phyloP scores from a whole-genome alignment of 2,113 vertebrate genomes.

The Coturnix japonica region DNA sequence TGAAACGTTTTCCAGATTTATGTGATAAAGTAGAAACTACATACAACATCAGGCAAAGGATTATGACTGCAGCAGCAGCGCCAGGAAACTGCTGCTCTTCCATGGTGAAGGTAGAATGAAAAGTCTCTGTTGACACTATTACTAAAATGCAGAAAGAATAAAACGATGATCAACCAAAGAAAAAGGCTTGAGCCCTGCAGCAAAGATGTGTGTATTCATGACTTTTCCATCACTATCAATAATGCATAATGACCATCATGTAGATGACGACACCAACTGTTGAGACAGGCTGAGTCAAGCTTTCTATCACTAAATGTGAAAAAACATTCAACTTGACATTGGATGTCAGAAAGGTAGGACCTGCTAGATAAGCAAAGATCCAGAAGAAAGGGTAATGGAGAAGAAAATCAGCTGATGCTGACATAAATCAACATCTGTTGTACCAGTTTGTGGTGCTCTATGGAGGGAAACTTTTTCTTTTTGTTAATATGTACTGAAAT shows the following conservation, averaged over 20 bases:
- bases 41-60: background rate
- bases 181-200: conserved; percentile 32
- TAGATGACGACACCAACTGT: background rate
- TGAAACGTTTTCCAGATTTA: background rate
- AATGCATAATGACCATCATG: background rate
- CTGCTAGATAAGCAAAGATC: conserved; percentile 47
- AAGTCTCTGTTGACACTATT: background rate
- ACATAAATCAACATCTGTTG: conserved; percentile 43
- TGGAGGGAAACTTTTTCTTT: background rate
- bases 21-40: background rate
- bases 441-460: background rate
- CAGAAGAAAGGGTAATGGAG: conserved; percentile 40
- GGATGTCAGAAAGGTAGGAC: background rate
- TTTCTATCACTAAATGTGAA: background rate
- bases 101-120: background rate
- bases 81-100: background rate
- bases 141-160: conserved; percentile 3
- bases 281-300: background rate
- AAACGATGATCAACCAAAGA: conserved; percentile 7
- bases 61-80: background rate
- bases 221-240: conserved; percentile 52
- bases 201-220: background rate
- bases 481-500: background rate
- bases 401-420: conserved; percentile 64
- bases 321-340: background rate